Evolutionary conservation across 1,140 invertebrate species (phyloP).

Genomic region (Oryzaephilus surinamensis): DNA sequence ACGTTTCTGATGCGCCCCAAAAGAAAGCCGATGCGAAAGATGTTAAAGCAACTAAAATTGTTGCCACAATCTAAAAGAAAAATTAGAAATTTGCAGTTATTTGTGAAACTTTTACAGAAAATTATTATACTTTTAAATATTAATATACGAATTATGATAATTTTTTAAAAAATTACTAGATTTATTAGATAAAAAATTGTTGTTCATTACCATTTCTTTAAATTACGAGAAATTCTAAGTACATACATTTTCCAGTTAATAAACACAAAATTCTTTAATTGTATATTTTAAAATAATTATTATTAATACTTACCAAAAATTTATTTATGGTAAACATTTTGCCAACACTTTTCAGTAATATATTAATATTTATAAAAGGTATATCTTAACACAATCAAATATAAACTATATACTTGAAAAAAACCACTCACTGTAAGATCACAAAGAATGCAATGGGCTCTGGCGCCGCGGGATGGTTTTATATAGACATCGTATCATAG

Average conservation of each 20-base stretch:
- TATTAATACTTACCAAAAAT: conserved; percentile 3
- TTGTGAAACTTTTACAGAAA: not conserved
- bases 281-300: not conserved
- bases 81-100: too few species aligned
- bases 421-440: too few species aligned
- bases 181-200: too few species aligned
- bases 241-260: too few species aligned
- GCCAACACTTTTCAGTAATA: not conserved
- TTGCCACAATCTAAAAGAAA: conserved; percentile 1
- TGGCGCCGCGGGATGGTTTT: conserved; percentile 8
- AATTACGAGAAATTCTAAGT: too few species aligned
- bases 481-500: conserved; percentile 7
- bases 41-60: not conserved
- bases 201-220: too few species aligned
- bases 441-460: conserved; percentile 8
- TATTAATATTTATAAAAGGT: not conserved
- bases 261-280: too few species aligned
- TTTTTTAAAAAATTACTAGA: too few species aligned
- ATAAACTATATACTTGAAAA: too few species aligned
- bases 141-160: too few species aligned
- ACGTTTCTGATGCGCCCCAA: conserved; percentile 5
- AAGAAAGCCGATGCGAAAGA: conserved; percentile 5
- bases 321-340: conserved; percentile 1
- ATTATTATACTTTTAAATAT: not conserved
- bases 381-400: conserved; percentile 4